Evolutionary conservation across 2,797 vertebrate genomes (phyloP).

Genomic region (Zalophus californianus): DNA sequence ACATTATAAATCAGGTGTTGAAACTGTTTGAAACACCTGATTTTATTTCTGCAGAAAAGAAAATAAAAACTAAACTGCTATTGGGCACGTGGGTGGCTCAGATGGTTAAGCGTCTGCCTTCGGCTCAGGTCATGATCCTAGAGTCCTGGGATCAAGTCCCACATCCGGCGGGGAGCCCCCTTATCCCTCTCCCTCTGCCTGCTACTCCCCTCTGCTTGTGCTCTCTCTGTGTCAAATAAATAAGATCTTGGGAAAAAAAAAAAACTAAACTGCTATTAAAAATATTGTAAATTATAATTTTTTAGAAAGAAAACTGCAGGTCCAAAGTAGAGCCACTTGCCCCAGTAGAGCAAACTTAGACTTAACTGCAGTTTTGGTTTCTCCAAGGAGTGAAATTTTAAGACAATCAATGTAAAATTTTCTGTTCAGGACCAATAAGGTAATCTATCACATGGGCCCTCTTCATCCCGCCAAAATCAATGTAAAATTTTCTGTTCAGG

Average conservation of each 20-base stretch:
- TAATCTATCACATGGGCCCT: background rate
- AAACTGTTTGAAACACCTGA: background rate
- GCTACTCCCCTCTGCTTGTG: too few relatives aligned
- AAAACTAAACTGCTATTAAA: constrained; percentile 36
- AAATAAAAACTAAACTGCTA: background rate
- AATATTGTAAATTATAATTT: background rate
- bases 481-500: background rate
- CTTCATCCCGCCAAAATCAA: background rate
- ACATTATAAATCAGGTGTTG: background rate
- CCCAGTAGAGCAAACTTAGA: background rate
- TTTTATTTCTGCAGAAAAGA: background rate
- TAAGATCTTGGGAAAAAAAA: background rate
- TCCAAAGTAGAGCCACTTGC: background rate
- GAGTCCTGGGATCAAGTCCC: too few relatives aligned
- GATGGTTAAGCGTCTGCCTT: too few relatives aligned
- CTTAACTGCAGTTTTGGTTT: background rate
- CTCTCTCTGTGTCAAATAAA: too few relatives aligned
- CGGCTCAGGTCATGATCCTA: too few relatives aligned
- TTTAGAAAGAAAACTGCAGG: background rate
- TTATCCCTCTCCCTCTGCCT: too few relatives aligned
- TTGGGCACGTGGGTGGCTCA: too few relatives aligned
- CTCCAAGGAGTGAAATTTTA: background rate
- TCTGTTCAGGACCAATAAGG: background rate
- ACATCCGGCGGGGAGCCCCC: too few relatives aligned
- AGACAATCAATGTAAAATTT: background rate